These are phyloP conservation scores for Theretra japonica DNA, from an alignment of 2,888 invertebrate species.

Conservation along the genomic window DNA sequence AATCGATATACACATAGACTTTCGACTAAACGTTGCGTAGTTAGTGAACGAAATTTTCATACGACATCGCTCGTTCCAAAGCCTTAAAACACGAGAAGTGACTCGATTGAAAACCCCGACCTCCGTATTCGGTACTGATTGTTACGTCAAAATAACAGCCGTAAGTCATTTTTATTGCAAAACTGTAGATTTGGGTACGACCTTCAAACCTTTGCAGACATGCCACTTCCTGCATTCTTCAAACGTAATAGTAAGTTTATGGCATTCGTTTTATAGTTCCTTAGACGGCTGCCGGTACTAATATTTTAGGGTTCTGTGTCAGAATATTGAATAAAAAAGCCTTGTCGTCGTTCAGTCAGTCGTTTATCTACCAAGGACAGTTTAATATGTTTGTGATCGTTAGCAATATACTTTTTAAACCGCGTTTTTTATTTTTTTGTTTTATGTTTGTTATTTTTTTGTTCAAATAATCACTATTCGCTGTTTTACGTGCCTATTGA, in stretches of 20 bases:
- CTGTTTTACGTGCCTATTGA: too few species aligned
- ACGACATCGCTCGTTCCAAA: neutral
- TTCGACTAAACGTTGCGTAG: too few species aligned
- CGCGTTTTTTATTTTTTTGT: too few species aligned
- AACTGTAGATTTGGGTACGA: neutral
- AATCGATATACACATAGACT: too few species aligned
- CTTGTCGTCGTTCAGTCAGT: too few species aligned
- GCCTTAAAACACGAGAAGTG: neutral
- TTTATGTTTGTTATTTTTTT: too few species aligned
- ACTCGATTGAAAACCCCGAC: constrained; percentile 46
- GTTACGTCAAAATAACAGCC: constrained; percentile 49
- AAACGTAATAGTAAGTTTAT: neutral
- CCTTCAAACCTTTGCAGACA: constrained; percentile 2
- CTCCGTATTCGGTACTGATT: constrained; percentile 53
- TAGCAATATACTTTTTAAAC: too few species aligned
- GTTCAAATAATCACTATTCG: too few species aligned
- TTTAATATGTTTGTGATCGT: too few species aligned
- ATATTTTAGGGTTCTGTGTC: neutral
- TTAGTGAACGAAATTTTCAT: neutral
- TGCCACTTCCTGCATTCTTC: neutral
- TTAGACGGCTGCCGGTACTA: neutral
- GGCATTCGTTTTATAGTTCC: constrained; percentile 1
- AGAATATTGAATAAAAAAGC: neutral
- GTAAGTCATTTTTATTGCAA: constrained; percentile 47
- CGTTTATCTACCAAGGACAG: too few species aligned